These are phyloP conservation scores for Cerastis leucographa DNA, from an alignment of 2,888 invertebrate genomes.

Conservation along the genomic window DNA sequence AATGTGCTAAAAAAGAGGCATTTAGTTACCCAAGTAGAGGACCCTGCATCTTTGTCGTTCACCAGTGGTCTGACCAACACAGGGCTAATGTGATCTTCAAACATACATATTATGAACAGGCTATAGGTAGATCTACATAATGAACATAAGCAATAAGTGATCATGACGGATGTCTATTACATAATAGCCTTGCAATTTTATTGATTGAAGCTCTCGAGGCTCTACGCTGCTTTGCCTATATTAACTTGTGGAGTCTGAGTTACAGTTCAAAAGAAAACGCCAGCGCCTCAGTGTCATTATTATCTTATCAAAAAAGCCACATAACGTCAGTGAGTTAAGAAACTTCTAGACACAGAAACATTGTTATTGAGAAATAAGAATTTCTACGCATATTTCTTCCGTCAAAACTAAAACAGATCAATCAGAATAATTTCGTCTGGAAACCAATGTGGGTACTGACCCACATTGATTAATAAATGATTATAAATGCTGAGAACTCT, in stretches of 20 bases:
- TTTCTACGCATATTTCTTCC: neutral
- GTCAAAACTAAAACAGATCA: neutral
- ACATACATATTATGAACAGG: neutral
- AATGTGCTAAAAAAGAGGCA: neutral
- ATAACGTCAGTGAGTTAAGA: neutral
- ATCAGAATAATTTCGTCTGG: neutral
- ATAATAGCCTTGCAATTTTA: neutral
- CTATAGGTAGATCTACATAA: neutral
- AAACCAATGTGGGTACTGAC: neutral
- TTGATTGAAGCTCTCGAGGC: neutral
- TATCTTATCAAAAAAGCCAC: neutral
- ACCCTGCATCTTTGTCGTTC: neutral
- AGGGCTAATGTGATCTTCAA: neutral
- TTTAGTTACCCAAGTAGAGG: neutral
- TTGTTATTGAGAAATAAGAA: neutral
- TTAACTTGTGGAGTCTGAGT: neutral
- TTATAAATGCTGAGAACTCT: no score
- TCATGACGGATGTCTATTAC: no score
- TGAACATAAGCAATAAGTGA: neutral
- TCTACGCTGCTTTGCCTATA: neutral
- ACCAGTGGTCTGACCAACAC: neutral
- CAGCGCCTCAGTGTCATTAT: neutral
- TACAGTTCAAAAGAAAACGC: neutral
- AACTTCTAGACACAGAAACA: conserved; percentile 6
- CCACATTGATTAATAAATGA: no score